Base-by-base conservation (phyloP, 2,113 vertebrate species). In the Phycodurus eques region DNA sequence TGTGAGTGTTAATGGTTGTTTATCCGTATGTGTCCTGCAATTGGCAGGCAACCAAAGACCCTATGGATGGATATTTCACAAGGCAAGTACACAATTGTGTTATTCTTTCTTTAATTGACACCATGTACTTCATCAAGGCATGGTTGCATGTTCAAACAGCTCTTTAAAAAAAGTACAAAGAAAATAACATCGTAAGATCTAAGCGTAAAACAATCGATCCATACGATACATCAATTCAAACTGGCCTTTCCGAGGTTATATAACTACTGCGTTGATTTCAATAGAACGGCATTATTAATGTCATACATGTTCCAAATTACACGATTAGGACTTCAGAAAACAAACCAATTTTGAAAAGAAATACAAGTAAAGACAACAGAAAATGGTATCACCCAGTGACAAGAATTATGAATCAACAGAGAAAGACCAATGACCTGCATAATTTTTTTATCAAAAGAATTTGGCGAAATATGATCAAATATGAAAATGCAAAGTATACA, bases 61-160 rank as follows among this genome's bases (percentile, higher is more conserved):
- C 35, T 39, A 39, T 39, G 35, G 47, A 9, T 12, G 46, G 10
- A 47, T 53, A 53, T 6, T 31, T 47, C 19, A 43, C 59, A 70
- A 76, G 56, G 35, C 6, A 84, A 43, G 8, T 27, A 73, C 43
- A 47, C 68, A 31, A 61, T 31, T 71, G 60, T 46, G 31, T 79
- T 46, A 53, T 61, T 47, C 19, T 69, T 82, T 77, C 53, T 85
- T 87, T 83, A 85, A 88, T 83, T 85, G 85, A 88, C 84, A 88
- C 83, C 82, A 80, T 90, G 90, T 90, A 91, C 92, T 92, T 89
- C 90, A 91, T 90, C 80, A 72, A 88, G 85, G 85, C 82, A 87
- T 88, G 88, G 87, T 90, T 90, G 87, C 83, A 87, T 90, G 88
- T 81, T 83, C 77, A 70, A 84, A 89, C 83, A 86, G 71, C 75